A percentile compares a stretch with the other conserved stretches of the same genome.
These are phyloP conservation scores for Pangasius krempfi DNA, from an alignment of 2,797 vertebrate genomes.

Conservation along the genomic window DNA sequence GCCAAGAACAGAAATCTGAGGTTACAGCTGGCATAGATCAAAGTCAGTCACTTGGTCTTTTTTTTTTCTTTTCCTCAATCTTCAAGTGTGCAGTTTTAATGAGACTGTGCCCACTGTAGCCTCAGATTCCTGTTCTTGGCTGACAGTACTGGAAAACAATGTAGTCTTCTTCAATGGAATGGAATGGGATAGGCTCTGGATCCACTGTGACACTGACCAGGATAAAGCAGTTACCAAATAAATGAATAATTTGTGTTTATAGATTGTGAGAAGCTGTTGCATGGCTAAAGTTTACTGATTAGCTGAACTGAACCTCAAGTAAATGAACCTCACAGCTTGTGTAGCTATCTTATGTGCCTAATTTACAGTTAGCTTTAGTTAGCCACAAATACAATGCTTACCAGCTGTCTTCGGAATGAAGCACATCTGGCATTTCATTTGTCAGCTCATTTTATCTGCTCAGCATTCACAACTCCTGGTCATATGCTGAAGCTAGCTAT, in stretches of 20 bases:
- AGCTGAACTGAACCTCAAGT: too few relatives aligned
- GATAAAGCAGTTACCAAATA: background rate
- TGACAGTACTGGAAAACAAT: background rate
- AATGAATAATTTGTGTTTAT: background rate
- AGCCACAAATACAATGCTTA: background rate
- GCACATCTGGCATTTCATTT: background rate
- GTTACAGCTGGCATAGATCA: background rate
- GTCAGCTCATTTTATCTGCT: background rate
- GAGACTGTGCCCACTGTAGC: background rate
- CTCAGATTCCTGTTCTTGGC: background rate
- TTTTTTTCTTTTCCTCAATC: background rate
- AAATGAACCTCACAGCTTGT: background rate
- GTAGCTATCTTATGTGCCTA: background rate
- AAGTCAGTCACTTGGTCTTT: background rate
- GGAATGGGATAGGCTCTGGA: background rate
- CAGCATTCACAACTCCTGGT: background rate
- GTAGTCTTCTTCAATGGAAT: background rate
- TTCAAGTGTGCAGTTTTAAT: background rate
- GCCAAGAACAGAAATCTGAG: background rate
- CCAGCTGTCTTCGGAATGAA: background rate
- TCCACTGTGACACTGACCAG: background rate
- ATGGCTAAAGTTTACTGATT: background rate
- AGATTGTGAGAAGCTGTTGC: background rate
- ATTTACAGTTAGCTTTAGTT: background rate
- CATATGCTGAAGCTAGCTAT: background rate